Evolutionary conservation across 2,888 invertebrate genomes (phyloP), one percentile per base, ranked within the genome.

Genomic region (Patella ulyssiponensis): DNA sequence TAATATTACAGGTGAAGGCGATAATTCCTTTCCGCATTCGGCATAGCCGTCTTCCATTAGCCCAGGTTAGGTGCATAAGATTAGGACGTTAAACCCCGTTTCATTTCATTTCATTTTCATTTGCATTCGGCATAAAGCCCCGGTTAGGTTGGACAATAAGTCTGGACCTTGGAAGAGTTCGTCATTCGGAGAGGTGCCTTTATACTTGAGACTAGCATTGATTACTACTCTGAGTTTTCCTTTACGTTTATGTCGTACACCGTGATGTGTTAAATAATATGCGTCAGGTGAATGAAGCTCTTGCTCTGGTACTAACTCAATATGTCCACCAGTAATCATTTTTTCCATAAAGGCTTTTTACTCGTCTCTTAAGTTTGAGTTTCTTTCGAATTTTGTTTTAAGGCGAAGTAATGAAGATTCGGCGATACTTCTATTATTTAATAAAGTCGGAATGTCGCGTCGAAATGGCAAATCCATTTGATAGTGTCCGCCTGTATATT

Each of bases 221-320:
- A 64, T 20, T 20, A 64, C 64, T 3, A 64, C 64, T 12, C 64
- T 15, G 11, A 64, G n/a, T 64, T 2, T 64, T 2, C 44, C 44
- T 44, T 44, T 44, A 1, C 12, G n/a, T 20, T 64, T 64, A 64
- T 64, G 64, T n/a, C n/a, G 20, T 64, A 20, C 20, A 20, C 64
- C 64, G 20, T 64, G 64, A 20, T 64, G 64, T 64, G 64, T 64
- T 9, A 64, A 64, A 64, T 64, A 64, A 5, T 64, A 20, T 64
- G 64, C 20, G 0, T 11, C n/a, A 15, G 64, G n/a, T 15, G 64
- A 20, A n/a, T 64, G 0, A 2, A 20, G 20, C n/a, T 64, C n/a
- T 11, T 64, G n/a, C 9, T 64, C 64, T 64, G 64, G 20, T 64
- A 64, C 58, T 64, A 20, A 11, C 58, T 64, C 9, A 20, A 64